Evolutionary conservation across 1,140 invertebrate species (phyloP), one percentile per base, ranked within the genome.

Genomic region (Homalodisca vitripennis): DNA sequence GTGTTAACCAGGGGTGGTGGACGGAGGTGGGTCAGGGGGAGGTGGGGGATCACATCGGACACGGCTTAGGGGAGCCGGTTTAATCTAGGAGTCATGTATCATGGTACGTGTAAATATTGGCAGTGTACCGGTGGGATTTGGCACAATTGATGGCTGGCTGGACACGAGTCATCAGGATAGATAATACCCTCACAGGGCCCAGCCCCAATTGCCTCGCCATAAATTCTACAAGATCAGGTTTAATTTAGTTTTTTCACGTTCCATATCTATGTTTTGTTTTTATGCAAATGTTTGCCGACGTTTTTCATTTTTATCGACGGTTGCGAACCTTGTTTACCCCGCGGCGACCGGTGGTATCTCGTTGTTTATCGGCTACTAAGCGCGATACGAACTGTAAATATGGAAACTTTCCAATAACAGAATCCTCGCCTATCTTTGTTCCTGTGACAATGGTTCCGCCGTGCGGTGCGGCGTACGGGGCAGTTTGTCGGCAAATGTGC

Each of bases 261-360:
- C 48, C 12, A 53, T 53, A 53, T 53, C 48, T 53, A 53, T 53
- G 48, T 53, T 53, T 53, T 53, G 48, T 53, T 53, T 53, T 53
- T 53, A 53, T 53, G 48, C 22, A 53, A 53, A 53, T 53, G 48
- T 22, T 41, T 41, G 34, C 34, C n/a, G 34, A 41, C 3, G 48
- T 53, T 53, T 53, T 53, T 53, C 48, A 53, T 22, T 53, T 53
- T 53, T 53, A 53, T 53, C 48, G 48, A 53, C 22, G 20, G 13
- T 3, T 53, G 13, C 48, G 22, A 53, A 22, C 48, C 48, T 53
- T 53, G 20, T 53, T 53, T 53, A 53, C 22, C 6, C 22, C n/a
- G n/a, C n/a, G n/a, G n/a, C n/a, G n/a, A n/a, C n/a, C 6, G 22
- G 13, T 6, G 48, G 20, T 53, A 53, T 53, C 48, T 13, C 12